phyloP scores from a whole-genome alignment of 2,113 vertebrate species.

The Callionymus lyra region DNA sequence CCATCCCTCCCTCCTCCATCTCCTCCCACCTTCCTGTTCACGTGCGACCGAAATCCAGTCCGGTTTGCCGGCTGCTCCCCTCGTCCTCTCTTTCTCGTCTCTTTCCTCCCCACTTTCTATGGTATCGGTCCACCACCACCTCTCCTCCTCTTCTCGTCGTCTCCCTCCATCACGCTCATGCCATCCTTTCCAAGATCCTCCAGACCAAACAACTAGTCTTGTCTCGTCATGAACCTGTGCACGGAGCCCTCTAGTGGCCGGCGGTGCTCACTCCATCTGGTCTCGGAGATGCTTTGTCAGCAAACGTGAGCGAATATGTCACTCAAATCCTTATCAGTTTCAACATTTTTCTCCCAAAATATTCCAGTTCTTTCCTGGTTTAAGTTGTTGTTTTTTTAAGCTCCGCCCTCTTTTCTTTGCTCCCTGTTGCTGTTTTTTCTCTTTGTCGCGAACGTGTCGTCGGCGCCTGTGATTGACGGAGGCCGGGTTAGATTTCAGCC shows the following conservation, averaged over 20 bases:
- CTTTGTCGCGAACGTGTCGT: conserved; percentile 8
- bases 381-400: too few species aligned
- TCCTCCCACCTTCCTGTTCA: conserved; percentile 27
- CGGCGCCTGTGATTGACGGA: conserved; percentile 47
- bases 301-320: conserved; percentile 9
- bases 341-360: background rate
- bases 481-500: conserved; percentile 59
- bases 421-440: conserved; percentile 16
- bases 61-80: conserved; percentile 14
- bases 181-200: conserved; percentile 16
- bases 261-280: conserved; percentile 5
- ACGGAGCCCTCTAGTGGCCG: conserved; percentile 49
- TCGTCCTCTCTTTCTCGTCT: background rate
- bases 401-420: conserved; percentile 1
- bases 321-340: background rate
- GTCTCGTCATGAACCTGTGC: conserved; percentile 2
- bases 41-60: conserved; percentile 45
- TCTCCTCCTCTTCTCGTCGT: background rate
- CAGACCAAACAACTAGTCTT: conserved; percentile 35
- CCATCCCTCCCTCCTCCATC: conserved; percentile 8
- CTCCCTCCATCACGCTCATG: conserved; percentile 12
- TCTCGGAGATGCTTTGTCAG: conserved; percentile 33
- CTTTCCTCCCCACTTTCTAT: background rate
- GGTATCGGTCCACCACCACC: background rate
- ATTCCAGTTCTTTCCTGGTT: too few species aligned